phyloP scores from a whole-genome alignment of 1,140 invertebrate species.

The Philotrypesis tridentata region DNA sequence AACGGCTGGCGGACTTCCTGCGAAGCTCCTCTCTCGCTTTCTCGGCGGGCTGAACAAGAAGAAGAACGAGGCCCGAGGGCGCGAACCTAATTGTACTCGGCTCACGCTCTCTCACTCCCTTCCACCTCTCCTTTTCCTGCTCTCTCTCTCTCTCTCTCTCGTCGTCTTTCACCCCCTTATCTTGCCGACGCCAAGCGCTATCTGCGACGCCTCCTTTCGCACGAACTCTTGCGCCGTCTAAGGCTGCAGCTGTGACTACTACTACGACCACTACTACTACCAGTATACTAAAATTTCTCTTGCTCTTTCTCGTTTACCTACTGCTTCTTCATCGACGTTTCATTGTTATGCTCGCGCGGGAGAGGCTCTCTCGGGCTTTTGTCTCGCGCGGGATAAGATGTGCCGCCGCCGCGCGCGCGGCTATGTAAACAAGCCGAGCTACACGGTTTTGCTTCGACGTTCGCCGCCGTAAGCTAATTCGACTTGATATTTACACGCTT shows the following conservation, averaged over 20 bases:
- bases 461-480: neutral
- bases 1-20: constrained; percentile 10
- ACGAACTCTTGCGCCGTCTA: neutral
- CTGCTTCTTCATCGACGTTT: constrained; percentile 39
- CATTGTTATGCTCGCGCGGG: constrained; percentile 34
- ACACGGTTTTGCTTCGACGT: neutral
- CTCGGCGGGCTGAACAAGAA: neutral
- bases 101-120: constrained; percentile 58
- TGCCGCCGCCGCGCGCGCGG: too few species aligned
- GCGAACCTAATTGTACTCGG: constrained; percentile 66
- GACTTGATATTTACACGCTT: neutral
- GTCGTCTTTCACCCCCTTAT: constrained; percentile 48
- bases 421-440: constrained; percentile 28
- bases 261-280: neutral
- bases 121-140: constrained; percentile 36
- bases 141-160: constrained; percentile 23
- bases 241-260: too few species aligned
- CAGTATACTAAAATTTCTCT: neutral
- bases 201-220: neutral
- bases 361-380: constrained; percentile 16
- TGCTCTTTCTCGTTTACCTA: neutral
- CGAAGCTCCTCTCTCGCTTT: too few species aligned
- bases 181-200: constrained; percentile 4
- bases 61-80: constrained; percentile 62
- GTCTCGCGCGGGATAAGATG: neutral